Conservation (phyloP, 1,140 invertebrate species). For the Drosophila yakuba region DNA sequence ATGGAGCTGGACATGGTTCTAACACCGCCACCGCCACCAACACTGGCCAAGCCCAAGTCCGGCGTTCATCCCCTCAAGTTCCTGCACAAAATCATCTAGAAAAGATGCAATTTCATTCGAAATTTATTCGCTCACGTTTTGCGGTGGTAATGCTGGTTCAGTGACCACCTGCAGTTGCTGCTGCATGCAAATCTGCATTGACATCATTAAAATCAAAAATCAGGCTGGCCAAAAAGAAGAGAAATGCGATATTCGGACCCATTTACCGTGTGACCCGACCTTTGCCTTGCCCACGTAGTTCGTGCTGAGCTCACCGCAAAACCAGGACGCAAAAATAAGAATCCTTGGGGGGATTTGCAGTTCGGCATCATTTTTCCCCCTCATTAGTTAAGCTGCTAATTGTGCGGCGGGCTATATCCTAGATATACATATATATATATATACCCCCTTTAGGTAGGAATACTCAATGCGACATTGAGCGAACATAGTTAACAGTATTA, state of each 20-base stretch:
- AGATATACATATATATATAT: background rate
- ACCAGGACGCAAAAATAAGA: constrained; percentile 9
- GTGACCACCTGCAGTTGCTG: constrained; percentile 17
- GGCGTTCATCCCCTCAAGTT: constrained; percentile 51
- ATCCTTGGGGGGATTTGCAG: constrained; percentile 2
- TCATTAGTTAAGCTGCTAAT: constrained; percentile 39
- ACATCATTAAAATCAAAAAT: constrained; percentile 34
- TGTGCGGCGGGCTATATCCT: constrained; percentile 7
- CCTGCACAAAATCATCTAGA: constrained; percentile 68
- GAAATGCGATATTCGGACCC: constrained; percentile 15
- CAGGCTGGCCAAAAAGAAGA: background rate
- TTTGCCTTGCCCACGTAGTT: constrained; percentile 4
- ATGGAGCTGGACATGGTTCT: constrained; percentile 60
- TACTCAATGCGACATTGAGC: constrained; percentile 1
- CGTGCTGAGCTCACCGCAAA: constrained; percentile 46
- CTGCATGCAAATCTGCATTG: constrained; percentile 7
- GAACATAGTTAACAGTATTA: constrained; percentile 23
- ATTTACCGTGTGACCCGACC: constrained; percentile 7
- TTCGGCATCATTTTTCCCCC: background rate
- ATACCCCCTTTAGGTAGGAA: constrained; percentile 9
- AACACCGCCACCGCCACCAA: constrained; percentile 59
- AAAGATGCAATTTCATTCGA: background rate
- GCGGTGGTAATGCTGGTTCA: constrained; percentile 3
- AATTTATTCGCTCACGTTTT: constrained; percentile 22
- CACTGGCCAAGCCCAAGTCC: constrained; percentile 38